Evolutionary conservation across 2,797 vertebrate genomes (phyloP), one percentile per base, ranked within the genome.

Genomic region (Pterois miles): DNA sequence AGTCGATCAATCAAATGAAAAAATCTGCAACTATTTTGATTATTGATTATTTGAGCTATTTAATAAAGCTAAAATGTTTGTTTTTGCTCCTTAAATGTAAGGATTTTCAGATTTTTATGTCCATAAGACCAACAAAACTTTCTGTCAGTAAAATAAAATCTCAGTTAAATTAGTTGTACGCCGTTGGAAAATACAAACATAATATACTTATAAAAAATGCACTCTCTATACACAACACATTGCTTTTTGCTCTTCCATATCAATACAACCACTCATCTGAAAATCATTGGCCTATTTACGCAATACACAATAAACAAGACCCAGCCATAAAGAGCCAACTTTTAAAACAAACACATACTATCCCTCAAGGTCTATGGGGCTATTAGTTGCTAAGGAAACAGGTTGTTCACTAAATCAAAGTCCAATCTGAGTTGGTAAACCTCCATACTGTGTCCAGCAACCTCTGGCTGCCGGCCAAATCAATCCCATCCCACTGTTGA

Each of bases 331-430:
- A 82, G 60, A 69, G 38, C 16, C 75, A 86, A 86, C 80, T 76
- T 79, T 67, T 64, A 84, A 90, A 86, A 82, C 84, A 90, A 92
- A 88, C 77, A 90, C 58, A 85, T 25, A 72, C 69, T 56, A 70
- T 82, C 66, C 71, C 68, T 85, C 67, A 76, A 88, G 84, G 85
- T 89, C 88, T 71, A 38, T 6, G 9, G 40, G 78, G 81, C 54
- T 80, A 72, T 87, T 84, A 54, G 89, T 92, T 92, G 78, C 88
- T 70, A 82, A 10, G 90, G 87, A 77, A 92, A 92, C 82, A 64
- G 73, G 79, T 63, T 80, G 76, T 82, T 81, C 71, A 77, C 72
- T 80, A 88, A 90, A 83, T 82, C 88, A 91, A 92, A 92, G 89
- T 92, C 90, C 86, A 90, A 34, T 65, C 62, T 29, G 60, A 82